Evolutionary conservation across 2,797 vertebrate species (phyloP).

Genomic region (Chaetophractus vellerosus): DNA sequence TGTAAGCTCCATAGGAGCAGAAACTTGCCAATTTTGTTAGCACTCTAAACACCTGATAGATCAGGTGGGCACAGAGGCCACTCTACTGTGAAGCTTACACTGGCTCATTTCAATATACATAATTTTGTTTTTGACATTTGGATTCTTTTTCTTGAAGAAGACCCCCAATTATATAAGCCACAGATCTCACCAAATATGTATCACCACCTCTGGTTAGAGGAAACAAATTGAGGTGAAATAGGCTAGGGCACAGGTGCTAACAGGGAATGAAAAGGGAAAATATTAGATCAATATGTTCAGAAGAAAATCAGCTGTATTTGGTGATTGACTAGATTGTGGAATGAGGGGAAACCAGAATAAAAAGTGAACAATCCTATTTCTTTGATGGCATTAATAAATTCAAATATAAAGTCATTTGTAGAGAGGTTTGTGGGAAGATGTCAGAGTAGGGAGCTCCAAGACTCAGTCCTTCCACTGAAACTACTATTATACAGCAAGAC

Average conservation of each 20-base stretch:
- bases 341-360: not conserved
- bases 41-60: not conserved
- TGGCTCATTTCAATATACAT: not conserved
- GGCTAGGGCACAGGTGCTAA: not conserved
- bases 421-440: too few species aligned
- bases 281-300: not conserved
- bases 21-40: not conserved
- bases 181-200: not conserved
- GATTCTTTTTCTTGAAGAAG: conserved; percentile 41
- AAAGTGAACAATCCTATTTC: not conserved
- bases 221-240: not conserved
- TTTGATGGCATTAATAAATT: conserved; percentile 34
- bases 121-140: not conserved
- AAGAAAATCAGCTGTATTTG: not conserved
- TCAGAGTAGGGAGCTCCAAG: too few species aligned
- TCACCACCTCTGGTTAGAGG: not conserved
- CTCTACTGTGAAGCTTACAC: not conserved
- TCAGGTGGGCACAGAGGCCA: not conserved
- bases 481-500: too few species aligned
- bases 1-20: not conserved
- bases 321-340: not conserved
- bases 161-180: not conserved
- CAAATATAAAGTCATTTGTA: conserved; percentile 26
- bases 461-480: too few species aligned
- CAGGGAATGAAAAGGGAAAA: not conserved